Base-by-base conservation (phyloP, 2,113 vertebrate genomes). In the Erythrocercus mccallii region DNA sequence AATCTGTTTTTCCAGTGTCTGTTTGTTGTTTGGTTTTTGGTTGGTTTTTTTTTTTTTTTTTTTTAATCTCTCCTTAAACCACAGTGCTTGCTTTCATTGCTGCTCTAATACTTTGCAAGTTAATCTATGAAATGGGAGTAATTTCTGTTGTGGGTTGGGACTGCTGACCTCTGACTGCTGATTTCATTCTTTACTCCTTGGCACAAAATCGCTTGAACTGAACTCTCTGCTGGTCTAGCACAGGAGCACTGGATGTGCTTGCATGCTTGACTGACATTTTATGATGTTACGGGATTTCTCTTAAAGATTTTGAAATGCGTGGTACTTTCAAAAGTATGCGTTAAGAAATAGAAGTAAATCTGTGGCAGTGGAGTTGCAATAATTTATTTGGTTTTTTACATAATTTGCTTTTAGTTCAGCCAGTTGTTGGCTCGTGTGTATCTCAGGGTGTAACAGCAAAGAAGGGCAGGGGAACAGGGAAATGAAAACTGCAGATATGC, bases 101-200 rank as follows among this genome's bases (percentile, higher is more conserved):
- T 92, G 56, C 51, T 81, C 28, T 92, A 64, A 76, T 78, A 56
- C 72, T 92, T 84, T 54, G 18, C 58, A 80, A 93, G 33, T 69
- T 80, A 61, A 90, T 68, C 44, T 72, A 11, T 57, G 37, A 64
- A 85, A 64, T 45, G 70, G 48, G 31, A 62, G 48, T 92, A 24
- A 35, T 80, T 90, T 78, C 65, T 94, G 3, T 31, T 2, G 0
- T 81, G 57, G 40, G 15, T 58, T 82, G 70, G 37, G 35, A 76
- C 48, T 79, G 50, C 45, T 93, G 94, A 91, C 81, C 81, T 94
- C 61, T 95, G 81, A 72, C 57, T 82, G 8, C 66, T 76, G 66
- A 92, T 90, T 76, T 72, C 25, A 82, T 89, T 91, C 73, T 90
- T 95, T 91, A 56, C 66, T 87, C 28, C 33, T 85, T 95, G 91